A percentile compares a stretch with the other conserved stretches of the same genome.
Evolutionary conservation across 2,797 vertebrate genomes (phyloP).

Genomic region (Sebastes glaucus): DNA sequence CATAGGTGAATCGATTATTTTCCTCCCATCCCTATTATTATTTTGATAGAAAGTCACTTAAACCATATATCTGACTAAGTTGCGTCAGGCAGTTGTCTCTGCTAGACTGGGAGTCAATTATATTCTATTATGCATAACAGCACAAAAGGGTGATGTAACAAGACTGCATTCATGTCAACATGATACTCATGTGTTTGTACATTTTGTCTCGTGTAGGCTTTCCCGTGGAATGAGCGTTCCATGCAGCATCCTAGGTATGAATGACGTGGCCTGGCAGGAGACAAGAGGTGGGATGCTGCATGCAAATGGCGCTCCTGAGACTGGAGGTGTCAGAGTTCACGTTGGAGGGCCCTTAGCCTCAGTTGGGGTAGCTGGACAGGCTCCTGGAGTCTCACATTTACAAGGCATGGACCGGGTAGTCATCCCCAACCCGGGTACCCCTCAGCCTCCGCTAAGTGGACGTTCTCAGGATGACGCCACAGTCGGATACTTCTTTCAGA

Average conservation of each 20-base stretch:
- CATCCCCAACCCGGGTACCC: slow-evolving; percentile 68
- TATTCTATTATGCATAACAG: background rate
- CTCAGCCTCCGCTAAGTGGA: slow-evolving; percentile 78
- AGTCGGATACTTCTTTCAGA: slow-evolving; percentile 84
- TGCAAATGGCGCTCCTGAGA: slow-evolving; percentile 79
- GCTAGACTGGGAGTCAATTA: background rate
- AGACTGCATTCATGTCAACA: background rate
- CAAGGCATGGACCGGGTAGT: slow-evolving; percentile 76
- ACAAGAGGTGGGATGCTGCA: slow-evolving; percentile 84
- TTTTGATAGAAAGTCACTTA: too few species aligned
- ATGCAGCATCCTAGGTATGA: slow-evolving; percentile 86
- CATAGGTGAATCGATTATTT: too few species aligned
- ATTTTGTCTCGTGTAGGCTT: slow-evolving; percentile 66
- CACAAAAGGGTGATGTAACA: background rate
- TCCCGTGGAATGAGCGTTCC: slow-evolving; percentile 84
- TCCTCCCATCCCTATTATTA: too few species aligned
- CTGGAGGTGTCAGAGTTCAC: slow-evolving; percentile 72
- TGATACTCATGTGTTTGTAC: background rate
- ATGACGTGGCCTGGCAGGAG: slow-evolving; percentile 88
- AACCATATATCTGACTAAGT: background rate
- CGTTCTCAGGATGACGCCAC: slow-evolving; percentile 81
- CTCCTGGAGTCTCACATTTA: slow-evolving; percentile 72
- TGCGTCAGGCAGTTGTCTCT: background rate
- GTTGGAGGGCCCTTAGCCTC: slow-evolving; percentile 70
- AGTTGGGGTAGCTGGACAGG: slow-evolving; percentile 68